phyloP scores from a whole-genome alignment of 2,888 invertebrate species.

The Philonicus albiceps region DNA sequence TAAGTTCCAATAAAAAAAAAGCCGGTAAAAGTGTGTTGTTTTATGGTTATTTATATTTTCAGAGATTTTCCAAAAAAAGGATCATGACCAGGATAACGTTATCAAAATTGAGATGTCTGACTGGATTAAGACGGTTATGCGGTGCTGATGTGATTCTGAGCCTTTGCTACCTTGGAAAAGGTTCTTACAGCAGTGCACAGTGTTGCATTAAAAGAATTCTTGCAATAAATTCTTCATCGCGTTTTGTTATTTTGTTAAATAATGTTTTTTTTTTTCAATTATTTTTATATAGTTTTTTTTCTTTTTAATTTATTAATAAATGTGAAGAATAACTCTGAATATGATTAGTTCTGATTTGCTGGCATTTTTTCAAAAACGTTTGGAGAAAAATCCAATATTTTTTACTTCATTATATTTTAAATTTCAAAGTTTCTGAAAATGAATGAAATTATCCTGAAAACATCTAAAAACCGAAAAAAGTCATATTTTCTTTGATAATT shows the following conservation, averaged over 20 bases:
- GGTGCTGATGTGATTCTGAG: conserved; percentile 54
- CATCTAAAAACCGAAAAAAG: too few relatives aligned
- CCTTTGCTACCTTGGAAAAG: not conserved
- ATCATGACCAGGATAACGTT: conserved; percentile 80
- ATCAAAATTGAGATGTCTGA: conserved; percentile 83
- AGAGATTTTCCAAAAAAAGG: conserved; percentile 79
- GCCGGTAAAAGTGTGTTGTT: conserved; percentile 41
- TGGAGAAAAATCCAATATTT: too few relatives aligned
- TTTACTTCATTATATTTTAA: too few relatives aligned
- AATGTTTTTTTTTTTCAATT: not conserved
- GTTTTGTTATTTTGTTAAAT: conserved; percentile 46
- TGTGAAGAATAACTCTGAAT: not conserved
- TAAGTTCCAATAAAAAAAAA: conserved; percentile 63
- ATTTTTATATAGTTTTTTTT: not conserved
- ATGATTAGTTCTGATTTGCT: not conserved
- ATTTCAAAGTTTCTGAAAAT: too few relatives aligned
- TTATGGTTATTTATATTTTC: conserved; percentile 53
- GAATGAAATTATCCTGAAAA: too few relatives aligned
- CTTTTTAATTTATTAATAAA: conserved; percentile 34
- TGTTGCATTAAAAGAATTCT: not conserved
- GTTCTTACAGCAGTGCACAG: not conserved
- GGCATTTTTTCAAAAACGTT: not conserved
- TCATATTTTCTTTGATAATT: too few relatives aligned
- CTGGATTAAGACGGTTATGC: conserved; percentile 61
- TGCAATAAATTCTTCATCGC: not conserved